These are phyloP conservation scores for Chorisops tibialis DNA, from an alignment of 2,888 invertebrate species.

Conservation along the genomic window DNA sequence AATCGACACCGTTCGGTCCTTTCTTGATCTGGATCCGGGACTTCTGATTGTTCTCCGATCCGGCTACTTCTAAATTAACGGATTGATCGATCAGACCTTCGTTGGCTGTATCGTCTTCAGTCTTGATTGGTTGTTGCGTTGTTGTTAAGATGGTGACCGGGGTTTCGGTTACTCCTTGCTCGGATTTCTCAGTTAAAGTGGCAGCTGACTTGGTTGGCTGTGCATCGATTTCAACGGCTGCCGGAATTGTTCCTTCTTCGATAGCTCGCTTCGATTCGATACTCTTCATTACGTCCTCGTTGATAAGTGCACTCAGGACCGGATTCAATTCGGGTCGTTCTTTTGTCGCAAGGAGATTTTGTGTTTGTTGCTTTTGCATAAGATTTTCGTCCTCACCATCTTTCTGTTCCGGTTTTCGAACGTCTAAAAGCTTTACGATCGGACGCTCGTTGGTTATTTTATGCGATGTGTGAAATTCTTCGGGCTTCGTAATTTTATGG, in stretches of 20 bases:
- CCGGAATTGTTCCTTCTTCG: constrained; percentile 36
- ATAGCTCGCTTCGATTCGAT: constrained; percentile 52
- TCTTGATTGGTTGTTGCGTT: constrained; percentile 30
- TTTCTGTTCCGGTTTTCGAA: constrained; percentile 10
- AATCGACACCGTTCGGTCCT: constrained; percentile 85
- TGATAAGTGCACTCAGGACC: constrained; percentile 51
- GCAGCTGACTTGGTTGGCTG: neutral
- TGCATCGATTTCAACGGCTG: neutral
- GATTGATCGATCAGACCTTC: constrained; percentile 54
- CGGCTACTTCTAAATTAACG: constrained; percentile 60
- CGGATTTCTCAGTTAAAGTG: constrained; percentile 39
- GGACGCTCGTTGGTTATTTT: constrained; percentile 38
- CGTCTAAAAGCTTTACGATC: constrained; percentile 29
- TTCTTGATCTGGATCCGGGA: constrained; percentile 80
- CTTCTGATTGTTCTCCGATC: constrained; percentile 65
- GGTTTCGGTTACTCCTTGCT: constrained; percentile 41
- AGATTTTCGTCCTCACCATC: constrained; percentile 27
- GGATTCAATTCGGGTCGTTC: constrained; percentile 52
- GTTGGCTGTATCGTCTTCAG: constrained; percentile 45
- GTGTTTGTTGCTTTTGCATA: constrained; percentile 40
- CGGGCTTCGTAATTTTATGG: constrained; percentile 62
- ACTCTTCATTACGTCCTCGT: constrained; percentile 57
- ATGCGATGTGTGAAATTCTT: constrained; percentile 46
- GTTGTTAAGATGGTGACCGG: constrained; percentile 52
- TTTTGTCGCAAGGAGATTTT: constrained; percentile 49